A percentile compares a stretch with the other conserved stretches of the same genome.
Evolutionary conservation across 2,888 invertebrate genomes (phyloP).

Genomic region (Hemicrepidius hirtus): DNA sequence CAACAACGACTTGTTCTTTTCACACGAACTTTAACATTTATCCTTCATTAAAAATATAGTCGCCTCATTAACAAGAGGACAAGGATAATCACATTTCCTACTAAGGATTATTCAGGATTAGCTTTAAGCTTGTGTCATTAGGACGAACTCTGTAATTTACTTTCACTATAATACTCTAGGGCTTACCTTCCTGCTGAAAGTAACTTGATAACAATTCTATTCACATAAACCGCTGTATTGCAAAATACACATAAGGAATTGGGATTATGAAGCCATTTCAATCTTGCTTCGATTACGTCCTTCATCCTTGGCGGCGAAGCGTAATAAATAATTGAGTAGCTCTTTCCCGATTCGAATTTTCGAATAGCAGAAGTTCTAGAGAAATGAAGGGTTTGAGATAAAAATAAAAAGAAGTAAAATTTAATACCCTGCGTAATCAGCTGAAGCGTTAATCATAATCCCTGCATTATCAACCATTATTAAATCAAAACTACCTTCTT

Average conservation of each 20-base stretch:
- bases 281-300: slow-evolving; percentile 63
- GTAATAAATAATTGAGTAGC: slow-evolving; percentile 64
- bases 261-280: slow-evolving; percentile 65
- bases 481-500: slow-evolving; percentile 65
- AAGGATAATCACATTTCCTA: no score
- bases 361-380: background rate
- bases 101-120: no score
- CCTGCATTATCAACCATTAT: slow-evolving; percentile 64
- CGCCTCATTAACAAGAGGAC: no score
- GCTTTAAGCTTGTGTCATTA: no score
- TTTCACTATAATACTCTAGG: background rate
- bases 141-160: no score
- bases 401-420: background rate
- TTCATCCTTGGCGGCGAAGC: slow-evolving; percentile 63
- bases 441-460: slow-evolving; percentile 60
- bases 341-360: slow-evolving; percentile 39
- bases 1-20: no score
- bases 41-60: no score
- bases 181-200: slow-evolving; percentile 38
- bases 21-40: no score
- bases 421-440: slow-evolving; percentile 60
- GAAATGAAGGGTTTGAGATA: background rate
- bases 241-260: slow-evolving; percentile 51
- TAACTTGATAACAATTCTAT: slow-evolving; percentile 59
- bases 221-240: slow-evolving; percentile 60